phyloP scores from a whole-genome alignment of 2,797 vertebrate genomes.

The Podargus strigoides region DNA sequence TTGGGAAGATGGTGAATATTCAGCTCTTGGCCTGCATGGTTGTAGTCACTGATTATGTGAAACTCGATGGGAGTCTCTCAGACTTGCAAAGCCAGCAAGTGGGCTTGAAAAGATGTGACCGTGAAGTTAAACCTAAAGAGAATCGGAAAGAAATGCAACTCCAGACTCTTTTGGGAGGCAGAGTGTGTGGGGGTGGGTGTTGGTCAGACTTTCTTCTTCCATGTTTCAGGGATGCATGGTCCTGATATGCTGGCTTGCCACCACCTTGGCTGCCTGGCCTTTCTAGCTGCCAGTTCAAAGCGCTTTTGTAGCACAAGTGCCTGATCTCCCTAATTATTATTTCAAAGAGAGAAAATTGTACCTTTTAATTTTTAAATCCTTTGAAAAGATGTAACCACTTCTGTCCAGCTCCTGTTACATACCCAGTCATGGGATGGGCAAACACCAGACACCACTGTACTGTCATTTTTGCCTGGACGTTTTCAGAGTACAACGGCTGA shows the following conservation, averaged over 20 bases:
- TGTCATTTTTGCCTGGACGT: rapidly evolving
- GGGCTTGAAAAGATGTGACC: background rate
- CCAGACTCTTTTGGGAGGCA: background rate
- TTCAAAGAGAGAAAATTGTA: background rate
- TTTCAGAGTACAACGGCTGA: background rate
- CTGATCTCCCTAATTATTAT: background rate
- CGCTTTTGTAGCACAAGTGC: background rate
- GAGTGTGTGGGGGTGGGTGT: background rate
- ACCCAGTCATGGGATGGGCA: background rate
- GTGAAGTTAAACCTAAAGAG: background rate
- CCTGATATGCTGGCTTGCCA: background rate
- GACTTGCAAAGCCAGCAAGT: background rate
- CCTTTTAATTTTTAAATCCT: background rate
- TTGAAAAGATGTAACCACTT: background rate
- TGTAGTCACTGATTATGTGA: background rate
- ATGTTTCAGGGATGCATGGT: rapidly evolving
- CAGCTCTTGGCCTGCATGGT: background rate
- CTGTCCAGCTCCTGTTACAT: background rate
- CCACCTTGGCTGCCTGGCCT: background rate
- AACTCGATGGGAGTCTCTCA: background rate
- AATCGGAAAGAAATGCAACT: background rate
- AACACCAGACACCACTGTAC: background rate
- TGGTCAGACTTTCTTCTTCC: background rate
- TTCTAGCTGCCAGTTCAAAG: background rate
- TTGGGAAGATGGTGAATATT: background rate